Evolutionary conservation across 92 coral and sea anemone genomes (phyloP), one percentile per base, ranked within the genome.

Genomic region (Micromussa lordhowensis): DNA sequence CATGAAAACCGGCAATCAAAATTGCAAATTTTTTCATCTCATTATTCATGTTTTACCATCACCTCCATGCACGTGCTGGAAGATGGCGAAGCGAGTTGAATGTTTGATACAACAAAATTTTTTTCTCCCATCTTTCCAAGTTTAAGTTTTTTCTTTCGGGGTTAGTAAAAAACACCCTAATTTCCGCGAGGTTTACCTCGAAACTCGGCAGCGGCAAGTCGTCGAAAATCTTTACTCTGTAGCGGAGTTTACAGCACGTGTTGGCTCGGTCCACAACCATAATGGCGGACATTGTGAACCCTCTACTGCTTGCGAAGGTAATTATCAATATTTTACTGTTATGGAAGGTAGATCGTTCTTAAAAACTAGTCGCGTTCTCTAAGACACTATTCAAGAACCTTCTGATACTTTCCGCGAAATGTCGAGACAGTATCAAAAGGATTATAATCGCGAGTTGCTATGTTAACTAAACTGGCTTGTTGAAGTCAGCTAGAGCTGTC

Each of bases 41-140:
- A 34, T 71, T 71, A 71, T 71, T 71, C 76, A 71, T 71, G 76
- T 31, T 30, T 71, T 32, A 31, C 44, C 40, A 32, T 32, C 76
- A 71, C 76, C 24, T 32, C n/a, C n/a, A n/a, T n/a, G 2, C 76
- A 30, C 76, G 22, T 22, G 49, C 40, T 17, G 24, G 14, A 31
- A 24, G 68, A 63, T 24, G 68, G 0, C 5, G 0, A 63, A 22
- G 68, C 18, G 18, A 15, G 19, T 18, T 55, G 10, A 55, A 55
- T 21, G 2, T 55, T 15, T 55, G 18, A 55, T 55, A 16, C 61
- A 55, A 55, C 61, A 2, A 2, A 18, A 55, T 21, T 1, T 2
- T 55, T 55, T 55, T 55, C 22, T 55, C 2, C 10, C 5, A 0
- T 13, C 19, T 15, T 55, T 15, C 4, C 18, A 16, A 55, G 61